Evolutionary conservation across 2,113 vertebrate species (phyloP).

Genomic region (western clawed frog (Xenopus tropicalis)): UCB_Xtro_10.0 CM004443.2:22153001-22153500

Average conservation of each 20-base stretch:
- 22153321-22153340: too few species aligned
- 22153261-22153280: slow-evolving; percentile 70
- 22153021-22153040: neutral
- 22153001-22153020: too few species aligned
- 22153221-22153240: slow-evolving; percentile 79
- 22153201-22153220: slow-evolving; percentile 67
- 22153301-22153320: too few species aligned
- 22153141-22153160: neutral
- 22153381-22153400: too few species aligned
- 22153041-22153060: neutral
- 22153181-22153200: slow-evolving; percentile 84
- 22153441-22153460: slow-evolving; percentile 70
- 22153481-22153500: slow-evolving; percentile 90
- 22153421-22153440: neutral
- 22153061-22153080: too few species aligned
- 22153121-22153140: neutral
- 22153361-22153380: too few species aligned
- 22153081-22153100: too few species aligned
- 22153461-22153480: slow-evolving; percentile 78
- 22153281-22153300: too few species aligned
- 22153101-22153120: neutral
- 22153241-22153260: slow-evolving; percentile 81
- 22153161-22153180: slow-evolving; percentile 73
- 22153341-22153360: too few species aligned
- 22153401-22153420: too few species aligned